Evolutionary conservation across 2,888 invertebrate genomes (phyloP), one percentile per base, ranked within the genome.

Genomic region (Amaurobius ferox): DNA sequence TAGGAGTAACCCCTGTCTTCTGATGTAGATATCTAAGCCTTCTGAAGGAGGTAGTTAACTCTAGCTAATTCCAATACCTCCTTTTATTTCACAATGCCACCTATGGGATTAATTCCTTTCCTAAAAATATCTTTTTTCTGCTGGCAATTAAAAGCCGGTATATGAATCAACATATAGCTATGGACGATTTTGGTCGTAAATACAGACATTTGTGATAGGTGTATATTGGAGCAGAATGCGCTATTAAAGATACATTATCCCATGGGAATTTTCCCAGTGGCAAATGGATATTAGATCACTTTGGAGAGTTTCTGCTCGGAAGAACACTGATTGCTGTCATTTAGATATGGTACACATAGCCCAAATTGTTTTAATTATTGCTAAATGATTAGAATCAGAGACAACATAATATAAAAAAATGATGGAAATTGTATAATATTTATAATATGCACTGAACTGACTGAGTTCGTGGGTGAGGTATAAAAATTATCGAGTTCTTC

Each of bases 201-300:
- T 77, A 83, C n/a, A n/a, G n/a, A n/a, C 83, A 83, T 83, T 83
- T 83, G 83, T 55, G 66, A 74, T 66, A 30, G 23, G 79, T 62
- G 71, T 71, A 28, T 23, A 28, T 61, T 26, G 61, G 26, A 16
- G 30, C 19, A 35, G 67, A 35, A 67, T 67, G 35, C 16, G 44
- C 44, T 44, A 44, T 67, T 23, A 35, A 19, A 32, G 19, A 35
- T 5, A 67, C 16, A 19, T 32, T 13, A n/a, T 35, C 67, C 67
- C 67, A 16, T 67, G 26, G n/a, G 66, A 9, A 30, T 26, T n/a
- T 23, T n/a, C 16, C 16, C 9, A 1, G 26, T 61, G 26, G 61
- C 26, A 28, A 16, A 61, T 61, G 26, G 61, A 26, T 28, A 61
- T 61, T 61, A 7, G 26, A 28, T 61, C 9, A 7, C 61, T 23